phyloP scores from a whole-genome alignment of 2,797 vertebrate species.

The Phataginus tricuspis region DNA sequence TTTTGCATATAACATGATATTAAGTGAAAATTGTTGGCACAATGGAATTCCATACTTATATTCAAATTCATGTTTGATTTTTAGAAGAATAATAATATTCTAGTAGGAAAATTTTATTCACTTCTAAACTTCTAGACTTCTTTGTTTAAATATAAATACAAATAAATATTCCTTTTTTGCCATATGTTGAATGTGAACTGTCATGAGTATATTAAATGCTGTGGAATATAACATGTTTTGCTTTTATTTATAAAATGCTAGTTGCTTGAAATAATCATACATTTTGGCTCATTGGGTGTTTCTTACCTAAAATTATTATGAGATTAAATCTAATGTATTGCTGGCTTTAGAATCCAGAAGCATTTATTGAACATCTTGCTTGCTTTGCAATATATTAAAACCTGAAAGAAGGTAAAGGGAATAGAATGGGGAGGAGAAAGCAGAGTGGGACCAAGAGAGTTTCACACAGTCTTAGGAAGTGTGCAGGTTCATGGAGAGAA shows the following conservation, averaged over 20 bases:
- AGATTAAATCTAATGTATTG: background rate
- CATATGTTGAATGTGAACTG: background rate
- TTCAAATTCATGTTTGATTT: background rate
- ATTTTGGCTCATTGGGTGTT: background rate
- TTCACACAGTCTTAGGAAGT: background rate
- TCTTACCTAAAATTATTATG: background rate
- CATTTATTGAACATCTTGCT: background rate
- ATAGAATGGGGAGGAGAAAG: background rate
- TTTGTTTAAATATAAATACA: conserved; percentile 30
- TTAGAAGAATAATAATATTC: background rate
- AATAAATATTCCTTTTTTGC: background rate
- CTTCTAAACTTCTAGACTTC: background rate
- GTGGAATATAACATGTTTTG: background rate
- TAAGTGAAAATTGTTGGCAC: background rate
- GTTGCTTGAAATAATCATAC: background rate
- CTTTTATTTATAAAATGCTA: background rate
- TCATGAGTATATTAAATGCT: background rate
- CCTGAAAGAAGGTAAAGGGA: background rate
- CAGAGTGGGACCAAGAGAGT: background rate
- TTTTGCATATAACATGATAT: background rate
- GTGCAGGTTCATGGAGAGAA: background rate
- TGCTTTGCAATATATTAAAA: background rate
- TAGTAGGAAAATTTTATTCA: background rate
- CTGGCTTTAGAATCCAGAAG: background rate
- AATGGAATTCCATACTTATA: background rate